These are phyloP conservation scores for Neodiprion virginianus DNA, from an alignment of 1,140 invertebrate genomes.

Conservation along the genomic window DNA sequence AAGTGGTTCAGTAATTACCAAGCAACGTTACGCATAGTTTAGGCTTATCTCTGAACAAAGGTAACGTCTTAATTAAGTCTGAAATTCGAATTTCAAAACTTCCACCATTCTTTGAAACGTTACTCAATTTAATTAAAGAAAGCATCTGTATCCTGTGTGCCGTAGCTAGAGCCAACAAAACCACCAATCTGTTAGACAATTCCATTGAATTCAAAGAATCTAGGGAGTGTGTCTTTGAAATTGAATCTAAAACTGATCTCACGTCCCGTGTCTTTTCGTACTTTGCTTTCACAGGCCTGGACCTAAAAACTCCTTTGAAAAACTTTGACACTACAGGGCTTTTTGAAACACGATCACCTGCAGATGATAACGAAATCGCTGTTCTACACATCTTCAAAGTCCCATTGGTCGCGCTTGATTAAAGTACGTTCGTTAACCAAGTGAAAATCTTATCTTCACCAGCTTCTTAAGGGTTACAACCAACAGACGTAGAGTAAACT, in stretches of 20 bases:
- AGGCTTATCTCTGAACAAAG: conserved; percentile 11
- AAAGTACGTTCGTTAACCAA: too few relatives aligned
- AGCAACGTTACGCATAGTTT: neutral
- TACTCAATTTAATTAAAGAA: neutral
- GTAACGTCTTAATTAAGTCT: conserved; percentile 24
- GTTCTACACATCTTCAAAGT: neutral
- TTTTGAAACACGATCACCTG: neutral
- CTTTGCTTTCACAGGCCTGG: neutral
- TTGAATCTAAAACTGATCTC: neutral
- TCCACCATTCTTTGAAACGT: neutral
- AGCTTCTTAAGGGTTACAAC: too few relatives aligned
- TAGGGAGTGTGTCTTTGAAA: neutral
- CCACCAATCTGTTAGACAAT: neutral
- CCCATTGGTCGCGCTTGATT: neutral
- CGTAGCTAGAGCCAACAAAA: neutral
- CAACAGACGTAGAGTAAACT: too few relatives aligned
- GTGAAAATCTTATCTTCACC: too few relatives aligned
- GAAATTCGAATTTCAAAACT: conserved; percentile 25
- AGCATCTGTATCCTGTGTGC: neutral
- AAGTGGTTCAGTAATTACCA: neutral
- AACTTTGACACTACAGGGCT: neutral
- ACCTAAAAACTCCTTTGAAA: neutral
- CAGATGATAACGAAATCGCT: neutral
- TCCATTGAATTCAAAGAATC: neutral
- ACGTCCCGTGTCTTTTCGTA: neutral